phyloP scores from a whole-genome alignment of 2,888 invertebrate species.

The Rhagonycha fulva region DNA sequence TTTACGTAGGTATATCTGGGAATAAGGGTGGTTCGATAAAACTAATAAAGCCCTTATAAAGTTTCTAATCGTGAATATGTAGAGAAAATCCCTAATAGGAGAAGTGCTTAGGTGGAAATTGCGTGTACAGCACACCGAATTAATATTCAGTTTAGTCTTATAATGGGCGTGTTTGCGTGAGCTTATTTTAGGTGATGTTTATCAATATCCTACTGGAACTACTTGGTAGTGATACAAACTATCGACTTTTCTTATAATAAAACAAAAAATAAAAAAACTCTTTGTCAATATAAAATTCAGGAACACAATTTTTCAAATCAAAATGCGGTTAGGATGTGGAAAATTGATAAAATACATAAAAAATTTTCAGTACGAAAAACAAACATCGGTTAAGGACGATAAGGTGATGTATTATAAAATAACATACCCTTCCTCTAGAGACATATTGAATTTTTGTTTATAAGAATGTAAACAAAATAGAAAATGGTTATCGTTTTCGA shows the following conservation, averaged over 20 bases:
- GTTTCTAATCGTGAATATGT: slow-evolving; percentile 2
- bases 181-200: slow-evolving; percentile 6
- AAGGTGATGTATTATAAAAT: neutral
- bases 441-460: neutral
- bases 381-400: neutral
- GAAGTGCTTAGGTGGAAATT: slow-evolving; percentile 3
- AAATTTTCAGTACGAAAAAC: neutral
- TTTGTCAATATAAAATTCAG: neutral
- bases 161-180: slow-evolving; percentile 15
- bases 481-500: neutral
- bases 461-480: neutral
- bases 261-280: neutral
- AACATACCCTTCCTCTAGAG: neutral
- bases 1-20: neutral
- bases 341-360: neutral
- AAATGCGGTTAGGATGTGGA: neutral
- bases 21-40: neutral
- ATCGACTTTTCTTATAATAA: neutral
- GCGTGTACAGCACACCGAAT: slow-evolving; percentile 11
- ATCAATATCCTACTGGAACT: neutral
- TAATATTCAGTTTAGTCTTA: slow-evolving; percentile 20
- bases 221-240: neutral
- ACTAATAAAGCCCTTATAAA: slow-evolving; percentile 3
- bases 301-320: neutral
- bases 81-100: neutral